Evolutionary conservation across 2,797 vertebrate genomes (phyloP), one percentile per base, ranked within the genome.

Genomic region (Cacajao melanocephalus): DNA sequence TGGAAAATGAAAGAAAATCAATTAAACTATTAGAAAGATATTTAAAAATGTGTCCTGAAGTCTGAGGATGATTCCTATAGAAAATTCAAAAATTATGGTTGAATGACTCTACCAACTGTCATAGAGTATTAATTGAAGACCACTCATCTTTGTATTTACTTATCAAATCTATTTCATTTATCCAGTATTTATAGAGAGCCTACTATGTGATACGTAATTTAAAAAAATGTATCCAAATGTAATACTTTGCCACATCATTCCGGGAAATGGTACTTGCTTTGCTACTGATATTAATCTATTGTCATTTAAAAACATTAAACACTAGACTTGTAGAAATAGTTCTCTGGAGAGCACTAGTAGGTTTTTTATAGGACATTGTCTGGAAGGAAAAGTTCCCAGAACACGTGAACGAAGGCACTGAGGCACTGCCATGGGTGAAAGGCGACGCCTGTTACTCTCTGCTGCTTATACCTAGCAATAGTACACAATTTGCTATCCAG

Each of bases 271-370:
- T 61, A 7, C 13, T 24, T 44, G 36, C 41, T 8, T 91, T 41
- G 30, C 50, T 61, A 90, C 70, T 70, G 52, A 97, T 67, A 94
- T 83, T 96, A 94, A 91, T 67, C 28, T 41, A 0, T 3, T 93
- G 64, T 86, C n/a, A 90, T 64, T 88, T 90, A 85, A 95, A 97
- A 95, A 84, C 80, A 83, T 90, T 80, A 90, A 97, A 61, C 83
- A 58, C 93, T 97, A 67, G 87, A n/a, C 72, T 94, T 93, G 52
- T 88, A 81, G 83, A 90, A 86, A 88, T 0, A 75, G 80, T 80
- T 90, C 95, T 96, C 98, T 73, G 90, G 95, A 94, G 97, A 96
- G 28, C 17, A 73, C 30, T 90, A 87, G 79, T 44, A 58, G 78
- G 79, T 94, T 95, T 58, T 96, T 80, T 10, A 72, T 4, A 15